Evolutionary conservation across 1,140 invertebrate genomes (phyloP).

Genomic region (Stenopsyche tienmushanensis): DNA sequence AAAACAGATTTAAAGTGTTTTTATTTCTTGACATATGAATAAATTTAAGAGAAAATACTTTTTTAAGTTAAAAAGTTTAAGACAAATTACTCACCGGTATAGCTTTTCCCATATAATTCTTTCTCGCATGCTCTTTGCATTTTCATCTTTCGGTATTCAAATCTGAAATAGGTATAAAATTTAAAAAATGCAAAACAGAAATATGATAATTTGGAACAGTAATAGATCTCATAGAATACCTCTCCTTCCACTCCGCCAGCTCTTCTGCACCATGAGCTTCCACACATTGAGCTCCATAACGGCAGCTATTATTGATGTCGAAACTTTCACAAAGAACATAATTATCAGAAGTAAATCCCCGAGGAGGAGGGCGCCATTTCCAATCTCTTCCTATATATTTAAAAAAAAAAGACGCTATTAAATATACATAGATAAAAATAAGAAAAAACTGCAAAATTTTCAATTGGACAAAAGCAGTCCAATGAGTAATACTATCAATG

Average conservation of each 20-base stretch:
- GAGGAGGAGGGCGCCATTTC: conserved; percentile 68
- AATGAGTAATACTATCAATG: too few species aligned
- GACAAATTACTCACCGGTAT: conserved; percentile 44
- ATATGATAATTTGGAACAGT: not conserved
- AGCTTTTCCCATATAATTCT: conserved; percentile 67
- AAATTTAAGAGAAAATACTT: too few species aligned
- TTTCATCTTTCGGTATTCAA: conserved; percentile 65
- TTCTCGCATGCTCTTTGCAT: conserved; percentile 67
- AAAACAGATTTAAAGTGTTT: too few species aligned
- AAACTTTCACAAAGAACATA: conserved; percentile 62
- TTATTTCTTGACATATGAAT: too few species aligned
- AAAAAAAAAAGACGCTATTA: not conserved
- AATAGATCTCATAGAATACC: conserved; percentile 42
- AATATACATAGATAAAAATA: not conserved
- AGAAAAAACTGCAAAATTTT: conserved; percentile 19
- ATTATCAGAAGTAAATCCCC: conserved; percentile 60
- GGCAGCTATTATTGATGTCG: conserved; percentile 55
- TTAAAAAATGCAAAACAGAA: not conserved
- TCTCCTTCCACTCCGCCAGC: conserved; percentile 72
- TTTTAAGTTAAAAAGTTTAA: too few species aligned
- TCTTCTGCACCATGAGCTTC: conserved; percentile 74
- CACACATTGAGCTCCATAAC: conserved; percentile 71
- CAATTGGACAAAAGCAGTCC: not conserved
- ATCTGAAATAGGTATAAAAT: conserved; percentile 47
- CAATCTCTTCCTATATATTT: conserved; percentile 59